Evolutionary conservation across 1,140 invertebrate genomes (phyloP), one percentile per base, ranked within the genome.

Genomic region (Ostrea edulis): DNA sequence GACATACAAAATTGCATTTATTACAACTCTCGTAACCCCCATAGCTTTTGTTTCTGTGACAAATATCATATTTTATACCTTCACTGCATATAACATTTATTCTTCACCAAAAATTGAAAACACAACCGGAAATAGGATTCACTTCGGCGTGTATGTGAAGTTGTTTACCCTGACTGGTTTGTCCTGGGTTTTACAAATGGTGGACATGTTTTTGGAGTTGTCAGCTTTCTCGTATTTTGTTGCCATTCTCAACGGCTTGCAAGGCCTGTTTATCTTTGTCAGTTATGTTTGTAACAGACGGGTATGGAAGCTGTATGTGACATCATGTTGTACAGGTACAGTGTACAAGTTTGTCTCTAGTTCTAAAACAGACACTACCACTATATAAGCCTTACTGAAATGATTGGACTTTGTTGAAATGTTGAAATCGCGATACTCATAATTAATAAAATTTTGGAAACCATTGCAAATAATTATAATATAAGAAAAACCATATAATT

Each of bases 101-200:
- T 54, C 11, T 4, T 52, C 22, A 20, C 88, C 85, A 25, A 81
- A 25, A 9, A 44, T 89, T 8, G 55, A 85, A 51, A 89, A 65
- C 9, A 89, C 62, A 7, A 58, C 44, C 2, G 17, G n/a, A 65
- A 83, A 87, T 55, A 81, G 62, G 52, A 22, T 87, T 14, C 81
- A 88, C 12, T 88, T 88, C 77, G 29, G 17, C 17, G 65, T 88
- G 25, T 88, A 88, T 35, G 8, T 88, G 17, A 88, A 88, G 54
- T 52, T 88, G 54, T 88, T 88, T 82, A 11, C 77, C 2, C n/a
- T 88, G 0, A 88, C 87, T 14, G 87, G 87, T 11, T 54, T 82
- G 44, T 58, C 84, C 2, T 88, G 71, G 68, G 62, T 85, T 22
- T 82, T 88, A 17, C 84, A 85, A n/a, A 82, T 88, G 4, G 65